Conservation (phyloP, 2,113 vertebrate species). For the Saguinus midas region DNA sequence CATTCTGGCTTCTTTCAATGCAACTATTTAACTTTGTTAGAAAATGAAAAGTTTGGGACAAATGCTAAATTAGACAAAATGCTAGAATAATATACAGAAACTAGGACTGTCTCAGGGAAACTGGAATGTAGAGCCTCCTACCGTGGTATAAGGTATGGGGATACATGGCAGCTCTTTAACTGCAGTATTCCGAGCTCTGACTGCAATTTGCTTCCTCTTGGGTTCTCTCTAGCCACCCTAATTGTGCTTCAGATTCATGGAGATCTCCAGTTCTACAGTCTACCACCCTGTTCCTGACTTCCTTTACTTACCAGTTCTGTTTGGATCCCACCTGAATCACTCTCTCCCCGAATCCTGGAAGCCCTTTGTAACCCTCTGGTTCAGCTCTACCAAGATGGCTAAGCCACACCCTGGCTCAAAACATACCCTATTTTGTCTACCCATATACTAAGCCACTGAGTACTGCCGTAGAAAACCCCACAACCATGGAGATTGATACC, state of each 20-base stretch:
- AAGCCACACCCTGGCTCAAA: neutral
- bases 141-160: neutral
- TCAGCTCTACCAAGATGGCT: neutral
- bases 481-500: neutral
- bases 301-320: neutral
- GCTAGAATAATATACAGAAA: neutral
- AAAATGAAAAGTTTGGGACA: conserved; percentile 4
- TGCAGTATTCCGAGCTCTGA: neutral
- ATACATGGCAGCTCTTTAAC: neutral
- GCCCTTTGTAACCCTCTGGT: neutral
- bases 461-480: neutral
- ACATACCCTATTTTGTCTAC: neutral
- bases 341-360: neutral
- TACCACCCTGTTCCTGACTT: neutral
- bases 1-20: neutral
- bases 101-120: neutral
- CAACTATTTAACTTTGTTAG: neutral
- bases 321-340: neutral
- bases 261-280: neutral
- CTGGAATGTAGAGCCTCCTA: neutral
- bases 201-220: conserved; percentile 12
- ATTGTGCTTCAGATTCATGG: neutral
- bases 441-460: neutral
- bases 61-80: conserved; percentile 5
- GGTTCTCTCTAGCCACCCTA: neutral